Percentiles rank a stretch among this genome's conserved stretches.
Evolutionary conservation across 2,888 invertebrate genomes (phyloP).

Genomic region (Drosophila hamatofila): DNA sequence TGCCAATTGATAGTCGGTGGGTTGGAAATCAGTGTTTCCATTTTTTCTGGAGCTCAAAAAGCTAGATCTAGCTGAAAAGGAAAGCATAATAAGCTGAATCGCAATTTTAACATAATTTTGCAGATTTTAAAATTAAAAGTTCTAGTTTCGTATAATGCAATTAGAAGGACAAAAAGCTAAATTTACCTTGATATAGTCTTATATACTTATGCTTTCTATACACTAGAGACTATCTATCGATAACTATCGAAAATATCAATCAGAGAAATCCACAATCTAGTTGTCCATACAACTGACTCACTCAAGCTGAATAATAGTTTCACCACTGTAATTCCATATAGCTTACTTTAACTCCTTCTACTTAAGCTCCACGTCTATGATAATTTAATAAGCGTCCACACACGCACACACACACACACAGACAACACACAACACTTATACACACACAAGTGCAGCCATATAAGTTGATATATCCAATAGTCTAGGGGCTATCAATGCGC

Average conservation of each 20-base stretch:
- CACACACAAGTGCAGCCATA: constrained; percentile 6
- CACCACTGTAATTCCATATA: not conserved
- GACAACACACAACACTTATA: not conserved
- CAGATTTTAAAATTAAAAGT: too few relatives aligned
- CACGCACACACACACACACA: not conserved
- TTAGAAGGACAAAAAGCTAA: too few relatives aligned
- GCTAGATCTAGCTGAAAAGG: too few relatives aligned
- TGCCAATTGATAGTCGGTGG: too few relatives aligned
- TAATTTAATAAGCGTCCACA: constrained; percentile 27
- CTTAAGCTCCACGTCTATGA: constrained; percentile 16
- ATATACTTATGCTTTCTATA: not conserved
- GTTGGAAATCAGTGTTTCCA: too few relatives aligned
- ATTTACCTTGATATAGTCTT: not conserved
- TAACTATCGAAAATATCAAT: not conserved
- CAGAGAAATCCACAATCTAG: not conserved
- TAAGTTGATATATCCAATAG: constrained; percentile 31
- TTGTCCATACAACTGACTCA: not conserved
- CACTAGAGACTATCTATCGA: not conserved
- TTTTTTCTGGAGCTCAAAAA: too few relatives aligned
- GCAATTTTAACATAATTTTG: too few relatives aligned
- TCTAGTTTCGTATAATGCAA: too few relatives aligned
- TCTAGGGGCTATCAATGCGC: constrained; percentile 48
- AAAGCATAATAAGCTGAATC: too few relatives aligned
- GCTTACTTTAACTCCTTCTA: constrained; percentile 2
- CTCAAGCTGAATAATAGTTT: too few relatives aligned